Percentiles rank a stretch among this genome's conserved stretches.
These are phyloP conservation scores for Saxidomus purpurata DNA, from an alignment of 1,140 invertebrate genomes.

Conservation along the genomic window DNA sequence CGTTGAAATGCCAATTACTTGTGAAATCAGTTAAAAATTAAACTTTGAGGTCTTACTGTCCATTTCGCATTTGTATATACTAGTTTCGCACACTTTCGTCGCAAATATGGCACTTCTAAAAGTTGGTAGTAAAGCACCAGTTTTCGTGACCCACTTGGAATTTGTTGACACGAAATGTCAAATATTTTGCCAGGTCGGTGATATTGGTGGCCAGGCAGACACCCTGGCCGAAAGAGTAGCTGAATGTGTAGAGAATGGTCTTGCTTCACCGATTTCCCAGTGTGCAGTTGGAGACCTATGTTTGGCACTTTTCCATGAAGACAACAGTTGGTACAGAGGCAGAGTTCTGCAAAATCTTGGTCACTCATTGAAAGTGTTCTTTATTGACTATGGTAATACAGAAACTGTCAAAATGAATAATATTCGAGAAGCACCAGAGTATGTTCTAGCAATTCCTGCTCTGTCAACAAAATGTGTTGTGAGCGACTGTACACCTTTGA, in stretches of 20 bases:
- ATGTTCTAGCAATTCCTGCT: conserved; percentile 70
- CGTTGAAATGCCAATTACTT: neutral
- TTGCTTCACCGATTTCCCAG: neutral
- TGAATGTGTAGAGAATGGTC: conserved; percentile 57
- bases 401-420: conserved; percentile 81
- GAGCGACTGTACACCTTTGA: conserved; percentile 62
- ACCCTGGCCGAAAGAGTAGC: conserved; percentile 51
- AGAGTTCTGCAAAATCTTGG: conserved; percentile 88
- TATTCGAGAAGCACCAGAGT: conserved; percentile 62
- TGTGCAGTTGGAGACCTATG: conserved; percentile 89
- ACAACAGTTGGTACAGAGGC: conserved; percentile 90
- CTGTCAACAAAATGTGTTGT: conserved; percentile 76
- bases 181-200: conserved; percentile 56
- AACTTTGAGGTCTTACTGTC: neutral
- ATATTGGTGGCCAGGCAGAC: conserved; percentile 51
- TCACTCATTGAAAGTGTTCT: conserved; percentile 83
- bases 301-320: conserved; percentile 91
- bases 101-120: conserved; percentile 50
- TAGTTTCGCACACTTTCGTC: neutral
- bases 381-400: conserved; percentile 88
- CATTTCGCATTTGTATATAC: neutral
- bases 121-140: conserved; percentile 59
- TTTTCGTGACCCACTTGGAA: conserved; percentile 67
- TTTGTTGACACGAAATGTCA: conserved; percentile 52
- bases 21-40: neutral